These are phyloP conservation scores for Bombylius discolor DNA, from an alignment of 2,888 invertebrate species.

Conservation along the genomic window DNA sequence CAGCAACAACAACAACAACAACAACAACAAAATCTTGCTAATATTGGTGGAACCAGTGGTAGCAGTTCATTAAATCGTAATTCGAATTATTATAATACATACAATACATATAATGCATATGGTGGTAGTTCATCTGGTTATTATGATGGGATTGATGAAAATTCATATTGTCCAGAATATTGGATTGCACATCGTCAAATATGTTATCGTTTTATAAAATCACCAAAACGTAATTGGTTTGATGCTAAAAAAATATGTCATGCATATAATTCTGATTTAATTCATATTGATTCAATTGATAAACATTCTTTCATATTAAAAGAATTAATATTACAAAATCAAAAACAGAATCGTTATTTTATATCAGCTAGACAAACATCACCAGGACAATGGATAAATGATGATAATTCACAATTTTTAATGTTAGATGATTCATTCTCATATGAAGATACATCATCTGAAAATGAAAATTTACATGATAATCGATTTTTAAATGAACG, in stretches of 20 bases:
- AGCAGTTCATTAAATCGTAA: neutral
- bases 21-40: neutral
- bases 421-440: conserved; percentile 74
- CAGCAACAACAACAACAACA: conserved; percentile 1
- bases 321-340: conserved; percentile 69
- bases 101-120: neutral
- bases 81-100: neutral
- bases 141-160: conserved; percentile 23
- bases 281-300: conserved; percentile 64
- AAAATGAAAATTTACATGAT: conserved; percentile 34
- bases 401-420: conserved; percentile 66
- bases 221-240: conserved; percentile 63
- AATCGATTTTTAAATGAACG: conserved; percentile 27
- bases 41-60: neutral
- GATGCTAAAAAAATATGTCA: conserved; percentile 76
- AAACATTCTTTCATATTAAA: conserved; percentile 80
- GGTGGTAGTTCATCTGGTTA: neutral
- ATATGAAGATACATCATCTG: conserved; percentile 43
- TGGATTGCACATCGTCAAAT: conserved; percentile 73
- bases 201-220: conserved; percentile 83
- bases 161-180: conserved; percentile 60
- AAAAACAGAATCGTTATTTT: conserved; percentile 78
- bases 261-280: conserved; percentile 67
- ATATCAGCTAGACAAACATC: conserved; percentile 64
- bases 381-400: conserved; percentile 69